These are phyloP conservation scores for Hemitrygon akajei DNA, from an alignment of 2,797 vertebrate species.

Conservation along the genomic window DNA sequence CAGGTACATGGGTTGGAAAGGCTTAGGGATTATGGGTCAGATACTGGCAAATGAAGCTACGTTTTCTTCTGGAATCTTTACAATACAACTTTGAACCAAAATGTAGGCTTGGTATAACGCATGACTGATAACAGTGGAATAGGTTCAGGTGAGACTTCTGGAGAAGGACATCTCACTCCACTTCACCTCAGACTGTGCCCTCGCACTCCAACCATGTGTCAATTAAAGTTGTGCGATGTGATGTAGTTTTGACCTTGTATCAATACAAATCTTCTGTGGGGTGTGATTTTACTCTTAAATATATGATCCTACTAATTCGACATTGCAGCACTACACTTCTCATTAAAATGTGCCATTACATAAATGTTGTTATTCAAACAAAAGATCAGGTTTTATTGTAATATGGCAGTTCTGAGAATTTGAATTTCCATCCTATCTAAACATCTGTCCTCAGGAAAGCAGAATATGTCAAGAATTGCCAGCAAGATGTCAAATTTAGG, in stretches of 20 bases:
- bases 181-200: not conserved
- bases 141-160: not conserved
- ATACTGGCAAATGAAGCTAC: not conserved
- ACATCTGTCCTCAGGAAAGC: conserved; percentile 13
- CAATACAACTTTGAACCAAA: not conserved
- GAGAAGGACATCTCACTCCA: not conserved
- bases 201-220: not conserved
- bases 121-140: not conserved
- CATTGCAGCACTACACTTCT: not conserved
- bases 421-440: not conserved
- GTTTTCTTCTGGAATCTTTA: not conserved
- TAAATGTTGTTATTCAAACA: not conserved
- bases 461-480: conserved; percentile 7
- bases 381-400: not conserved
- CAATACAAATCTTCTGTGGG: not conserved
- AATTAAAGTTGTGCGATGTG: not conserved
- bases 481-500: not conserved
- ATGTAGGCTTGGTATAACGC: not conserved
- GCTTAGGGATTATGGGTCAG: too few species aligned
- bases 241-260: not conserved
- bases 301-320: not conserved
- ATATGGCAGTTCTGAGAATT: not conserved
- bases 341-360: not conserved
- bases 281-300: not conserved
- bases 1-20: too few species aligned